Conservation (phyloP, 2,888 invertebrate genomes). For the Loripinus fragilis region DNA sequence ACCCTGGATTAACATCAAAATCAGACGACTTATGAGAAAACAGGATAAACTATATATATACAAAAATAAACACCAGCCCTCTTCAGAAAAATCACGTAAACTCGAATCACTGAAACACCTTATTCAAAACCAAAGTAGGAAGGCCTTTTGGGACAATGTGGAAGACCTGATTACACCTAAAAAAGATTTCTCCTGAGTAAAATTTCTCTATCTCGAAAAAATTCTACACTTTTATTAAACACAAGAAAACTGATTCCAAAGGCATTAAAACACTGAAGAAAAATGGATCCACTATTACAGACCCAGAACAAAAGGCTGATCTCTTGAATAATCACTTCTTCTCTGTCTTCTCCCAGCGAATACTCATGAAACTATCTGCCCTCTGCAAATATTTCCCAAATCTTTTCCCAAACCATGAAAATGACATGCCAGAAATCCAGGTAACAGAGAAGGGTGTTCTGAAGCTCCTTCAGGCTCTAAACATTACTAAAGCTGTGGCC, state of each 20-base stretch:
- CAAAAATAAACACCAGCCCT: too few relatives aligned
- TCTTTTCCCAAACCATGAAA: neutral
- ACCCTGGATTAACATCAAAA: too few relatives aligned
- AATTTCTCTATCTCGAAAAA: too few relatives aligned
- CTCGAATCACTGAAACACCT: too few relatives aligned
- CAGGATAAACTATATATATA: too few relatives aligned
- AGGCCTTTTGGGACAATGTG: neutral
- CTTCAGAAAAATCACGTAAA: too few relatives aligned
- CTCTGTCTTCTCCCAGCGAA: neutral
- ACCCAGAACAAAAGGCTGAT: constrained; percentile 14
- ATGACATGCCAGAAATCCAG: constrained; percentile 14
- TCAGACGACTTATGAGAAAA: too few relatives aligned
- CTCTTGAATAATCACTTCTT: constrained; percentile 6
- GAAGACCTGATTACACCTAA: too few relatives aligned
- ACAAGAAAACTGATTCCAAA: too few relatives aligned
- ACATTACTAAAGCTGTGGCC: neutral
- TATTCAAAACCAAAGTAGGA: neutral
- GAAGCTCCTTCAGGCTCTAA: neutral
- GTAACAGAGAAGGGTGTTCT: neutral
- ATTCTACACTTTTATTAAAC: too few relatives aligned
- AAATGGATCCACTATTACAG: constrained; percentile 14
- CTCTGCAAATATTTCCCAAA: neutral
- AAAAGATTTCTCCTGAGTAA: too few relatives aligned
- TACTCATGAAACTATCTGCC: neutral
- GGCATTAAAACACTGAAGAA: too few relatives aligned